Conservation (phyloP, 2,888 invertebrate species). For the Tineola bisselliella region DNA sequence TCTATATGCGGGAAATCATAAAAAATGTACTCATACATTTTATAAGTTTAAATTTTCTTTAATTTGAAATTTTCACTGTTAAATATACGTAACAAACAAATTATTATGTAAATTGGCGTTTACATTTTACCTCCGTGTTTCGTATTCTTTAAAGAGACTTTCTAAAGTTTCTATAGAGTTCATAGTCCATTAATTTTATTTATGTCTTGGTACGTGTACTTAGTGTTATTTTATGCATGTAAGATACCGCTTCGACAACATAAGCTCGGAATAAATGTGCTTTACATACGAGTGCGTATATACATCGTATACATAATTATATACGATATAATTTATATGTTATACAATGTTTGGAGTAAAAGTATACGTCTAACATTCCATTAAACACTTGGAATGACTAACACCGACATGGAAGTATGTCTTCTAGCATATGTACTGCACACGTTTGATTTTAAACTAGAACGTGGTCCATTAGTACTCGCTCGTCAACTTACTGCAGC, state of each 20-base stretch:
- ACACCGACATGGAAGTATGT: too few relatives aligned
- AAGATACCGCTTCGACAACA: conserved; percentile 6
- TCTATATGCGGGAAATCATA: conserved; percentile 6
- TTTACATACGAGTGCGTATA: not conserved
- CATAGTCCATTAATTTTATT: conserved; percentile 2
- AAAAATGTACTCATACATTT: not conserved
- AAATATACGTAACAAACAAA: not conserved
- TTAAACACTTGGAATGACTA: too few relatives aligned
- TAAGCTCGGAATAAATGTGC: not conserved
- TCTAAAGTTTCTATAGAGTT: not conserved
- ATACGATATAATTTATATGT: not conserved
- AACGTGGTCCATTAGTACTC: too few relatives aligned
- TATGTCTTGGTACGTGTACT: conserved; percentile 2
- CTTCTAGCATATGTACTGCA: too few relatives aligned
- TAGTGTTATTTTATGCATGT: conserved; percentile 8
- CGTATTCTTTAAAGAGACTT: conserved; percentile 3
- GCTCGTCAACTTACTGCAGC: too few relatives aligned
- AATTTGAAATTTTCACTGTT: too few relatives aligned
- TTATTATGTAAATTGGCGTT: not conserved
- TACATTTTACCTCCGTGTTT: not conserved
- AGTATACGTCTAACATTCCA: too few relatives aligned
- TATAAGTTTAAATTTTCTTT: too few relatives aligned
- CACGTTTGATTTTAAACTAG: too few relatives aligned
- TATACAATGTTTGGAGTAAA: too few relatives aligned
- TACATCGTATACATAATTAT: not conserved